Base-by-base conservation (phyloP, 2,888 invertebrate genomes). In the Entomobrya proxima region DNA sequence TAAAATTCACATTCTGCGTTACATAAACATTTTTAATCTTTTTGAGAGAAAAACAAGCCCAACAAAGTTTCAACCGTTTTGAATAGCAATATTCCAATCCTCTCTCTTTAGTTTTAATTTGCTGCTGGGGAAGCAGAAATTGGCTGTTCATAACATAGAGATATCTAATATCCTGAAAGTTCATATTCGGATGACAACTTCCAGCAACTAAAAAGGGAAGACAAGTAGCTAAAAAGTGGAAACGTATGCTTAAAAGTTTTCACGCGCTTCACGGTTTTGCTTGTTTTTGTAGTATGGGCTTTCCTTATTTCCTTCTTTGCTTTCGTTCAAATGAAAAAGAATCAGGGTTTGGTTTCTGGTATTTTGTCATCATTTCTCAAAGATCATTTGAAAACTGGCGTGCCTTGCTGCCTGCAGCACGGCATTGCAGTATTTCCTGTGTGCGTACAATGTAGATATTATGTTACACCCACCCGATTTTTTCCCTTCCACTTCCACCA, bases 341-440 rank as follows among this genome's bases (percentile, higher is more conserved):
- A 58, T 24, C 24, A 58, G 30, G 24, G 30, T 13, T 2, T 58
- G 2, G 9, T 27, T 58, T 58, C 30, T 27, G 24, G 24, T n/a
- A n/a, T 1, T 27, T 58, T 58, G 18, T 58, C 24, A 1, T 58
- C 55, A 6, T 58, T 58, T 11, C 24, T 27, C 6, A 15, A 58
- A 58, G 24, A 58, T 58, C 55, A 13, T 58, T 58, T 58, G 3
- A 27, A 27, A 58, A 47, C 11, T 7, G 9, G 55, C 30, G 30
- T 11, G 55, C 18, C 13, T 58, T 18, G 52, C 55, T 27, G 24
- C 30, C 30, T 58, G 9, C 7, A 9, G 24, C 5, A 11, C 55
- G 30, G 55, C 55, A 58, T 58, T 58, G 55, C 55, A 58, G 55
- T 58, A 58, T 58, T 58, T 58, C 55, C 55, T 58, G 55, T 58